phyloP scores from a whole-genome alignment of 2,113 vertebrate species.

The Ptyas mucosa region DNA sequence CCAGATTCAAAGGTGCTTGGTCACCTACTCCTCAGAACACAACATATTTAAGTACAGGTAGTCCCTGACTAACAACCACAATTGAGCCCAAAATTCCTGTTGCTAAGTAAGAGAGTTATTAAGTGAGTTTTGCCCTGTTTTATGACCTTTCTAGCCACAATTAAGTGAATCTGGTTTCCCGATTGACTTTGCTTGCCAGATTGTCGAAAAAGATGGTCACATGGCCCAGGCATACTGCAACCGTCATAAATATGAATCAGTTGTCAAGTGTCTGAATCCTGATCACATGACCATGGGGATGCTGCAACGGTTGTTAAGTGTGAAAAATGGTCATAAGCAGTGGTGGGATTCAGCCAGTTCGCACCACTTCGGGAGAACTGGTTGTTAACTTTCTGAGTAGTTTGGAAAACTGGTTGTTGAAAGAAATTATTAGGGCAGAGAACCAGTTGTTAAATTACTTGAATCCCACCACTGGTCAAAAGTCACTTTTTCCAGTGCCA shows the following conservation, averaged over 20 bases:
- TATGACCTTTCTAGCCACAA: not conserved
- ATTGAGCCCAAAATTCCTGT: not conserved
- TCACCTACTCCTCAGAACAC: not conserved
- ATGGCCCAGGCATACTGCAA: not conserved
- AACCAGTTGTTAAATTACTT: too few relatives aligned
- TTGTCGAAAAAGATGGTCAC: not conserved
- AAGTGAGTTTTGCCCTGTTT: not conserved
- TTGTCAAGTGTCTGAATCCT: not conserved
- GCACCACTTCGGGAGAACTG: too few relatives aligned
- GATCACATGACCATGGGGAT: not conserved
- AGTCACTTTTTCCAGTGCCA: not conserved
- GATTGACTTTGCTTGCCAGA: not conserved
- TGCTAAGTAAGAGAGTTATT: not conserved
- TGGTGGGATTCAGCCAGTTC: too few relatives aligned
- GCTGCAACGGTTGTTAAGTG: not conserved
- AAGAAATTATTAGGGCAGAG: too few relatives aligned
- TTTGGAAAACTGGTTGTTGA: too few relatives aligned
- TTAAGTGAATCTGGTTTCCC: not conserved
- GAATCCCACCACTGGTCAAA: too few relatives aligned
- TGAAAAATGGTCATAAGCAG: not conserved
- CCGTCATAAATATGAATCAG: not conserved
- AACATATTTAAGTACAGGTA: not conserved
- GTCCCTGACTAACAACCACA: not conserved
- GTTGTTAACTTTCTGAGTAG: too few relatives aligned
- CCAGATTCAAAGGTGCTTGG: not conserved